Base-by-base conservation (phyloP, 1,140 invertebrate species). In the Calliphora vicina region DNA sequence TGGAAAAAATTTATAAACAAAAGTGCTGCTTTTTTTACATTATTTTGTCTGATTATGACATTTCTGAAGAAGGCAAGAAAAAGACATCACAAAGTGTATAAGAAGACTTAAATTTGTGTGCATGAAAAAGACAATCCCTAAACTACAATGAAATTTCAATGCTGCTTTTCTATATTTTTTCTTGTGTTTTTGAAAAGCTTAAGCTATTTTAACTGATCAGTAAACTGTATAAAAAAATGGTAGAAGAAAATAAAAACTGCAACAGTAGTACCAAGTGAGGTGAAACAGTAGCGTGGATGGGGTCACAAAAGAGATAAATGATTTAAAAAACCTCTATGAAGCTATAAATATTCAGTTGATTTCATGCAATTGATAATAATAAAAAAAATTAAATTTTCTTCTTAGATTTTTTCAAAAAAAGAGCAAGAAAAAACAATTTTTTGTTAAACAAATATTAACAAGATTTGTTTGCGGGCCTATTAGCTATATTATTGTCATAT, bases 1-100 rank as follows among this genome's bases (percentile, higher is more conserved):
- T n/a, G n/a, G n/a, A n/a, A n/a, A n/a, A n/a, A n/a, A n/a, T n/a
- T n/a, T 67, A 23, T 12, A 67, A 23, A 23, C 20, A 23, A 67
- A 57, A n/a, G n/a, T n/a, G 15, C 13, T 23, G 61, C 23, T 8
- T 23, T 67, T 23, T 67, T 67, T 23, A 10, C n/a, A 67, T 67
- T 67, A 25, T 67, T 67, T 67, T 67, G 61, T 67, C 61, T 67
- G 61, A 67, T 25, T 67, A 67, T 67, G 61, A 67, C 61, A 67
- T 67, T 67, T 67, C n/a, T 8, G 61, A 1, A 50, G 45, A 50
- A 50, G 20, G 50, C n/a, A n/a, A 57, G n/a, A 57, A 57, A 15
- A n/a, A 17, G 50, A 57, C 15, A 15, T n/a, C 35, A 35, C 35
- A 57, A 57, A n/a, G n/a, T n/a, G n/a, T n/a, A n/a, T 57, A 57